Evolutionary conservation across 2,888 invertebrate genomes (phyloP), one percentile per base, ranked within the genome.

Genomic region (Eristalis arbustorum): DNA sequence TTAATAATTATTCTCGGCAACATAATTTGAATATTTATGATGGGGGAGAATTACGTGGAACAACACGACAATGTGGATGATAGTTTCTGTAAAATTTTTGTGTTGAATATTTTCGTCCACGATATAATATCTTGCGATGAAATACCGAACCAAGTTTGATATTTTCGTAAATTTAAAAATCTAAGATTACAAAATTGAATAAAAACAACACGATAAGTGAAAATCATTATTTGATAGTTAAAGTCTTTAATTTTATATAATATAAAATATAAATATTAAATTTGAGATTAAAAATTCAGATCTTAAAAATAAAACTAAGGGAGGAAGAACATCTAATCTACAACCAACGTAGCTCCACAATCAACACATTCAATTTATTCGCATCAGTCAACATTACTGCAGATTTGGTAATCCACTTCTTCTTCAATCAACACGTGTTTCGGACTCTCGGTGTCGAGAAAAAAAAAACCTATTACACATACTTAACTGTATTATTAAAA

Each of bases 1-100:
- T 96, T 92, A 95, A 95, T 93, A 96, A 96, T 93, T 96, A 96
- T 93, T 96, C 96, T 91, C 94, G 95, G 93, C 95, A 95, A 90
- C 95, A 96, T 93, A 95, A 96, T 93, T 93, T 96, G 91, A 96
- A 95, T 94, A 95, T 96, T 93, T 96, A 95, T 94, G 96, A 96
- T 92, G 96, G 96, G 88, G 95, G 94, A 91, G 96, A 96, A 93
- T 94, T 96, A 88, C 94, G 96, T 93, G 95, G 95, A 93, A 95
- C 95, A 91, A 95, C 95, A 92, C 95, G 96, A 94, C 96, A 96
- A 95, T 96, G 96, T 95, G 96, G 96, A 95, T 96, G 95, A 96
- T 96, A 95, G 95, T 90, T 94, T 90, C 90, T 90, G 62, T 62
- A 56, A 74, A 69, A 0, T 13, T 42, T 14, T 14, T 68, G 14